phyloP scores from a whole-genome alignment of 2,888 invertebrate genomes.

The Syrphus vitripennis region DNA sequence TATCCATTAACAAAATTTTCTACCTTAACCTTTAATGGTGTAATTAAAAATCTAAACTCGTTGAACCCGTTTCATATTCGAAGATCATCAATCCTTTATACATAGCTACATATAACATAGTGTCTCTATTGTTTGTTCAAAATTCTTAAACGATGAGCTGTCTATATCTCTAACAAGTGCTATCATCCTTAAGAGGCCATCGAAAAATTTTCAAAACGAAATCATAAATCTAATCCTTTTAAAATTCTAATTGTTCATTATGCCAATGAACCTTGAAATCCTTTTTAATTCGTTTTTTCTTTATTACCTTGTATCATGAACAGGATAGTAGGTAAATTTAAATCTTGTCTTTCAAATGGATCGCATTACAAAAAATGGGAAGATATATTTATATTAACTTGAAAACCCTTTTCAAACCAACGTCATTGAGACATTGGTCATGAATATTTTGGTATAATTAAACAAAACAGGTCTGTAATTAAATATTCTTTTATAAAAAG shows the following conservation, averaged over 20 bases:
- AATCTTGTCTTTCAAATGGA: background rate
- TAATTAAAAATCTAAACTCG: background rate
- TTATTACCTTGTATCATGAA: background rate
- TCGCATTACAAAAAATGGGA: constrained; percentile 19
- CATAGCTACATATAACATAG: too few relatives aligned
- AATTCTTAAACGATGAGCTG: background rate
- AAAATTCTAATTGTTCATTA: constrained; percentile 41
- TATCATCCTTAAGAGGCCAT: background rate
- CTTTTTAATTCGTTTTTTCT: background rate
- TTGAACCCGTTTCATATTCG: background rate
- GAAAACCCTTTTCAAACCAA: constrained; percentile 21
- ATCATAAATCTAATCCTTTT: constrained; percentile 23
- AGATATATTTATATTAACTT: background rate
- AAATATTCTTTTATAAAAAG: background rate
- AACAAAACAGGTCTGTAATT: constrained; percentile 10
- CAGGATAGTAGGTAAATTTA: background rate
- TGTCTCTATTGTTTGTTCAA: background rate
- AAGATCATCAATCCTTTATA: background rate
- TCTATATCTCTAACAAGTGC: background rate
- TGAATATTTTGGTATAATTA: constrained; percentile 19
- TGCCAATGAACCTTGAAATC: constrained; percentile 8
- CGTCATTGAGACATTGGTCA: background rate
- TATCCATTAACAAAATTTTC: too few relatives aligned
- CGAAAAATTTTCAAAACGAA: background rate
- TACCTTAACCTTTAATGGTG: too few relatives aligned